Base-by-base conservation (phyloP, 2,888 invertebrate species). In the Drosophila eohydei region DNA sequence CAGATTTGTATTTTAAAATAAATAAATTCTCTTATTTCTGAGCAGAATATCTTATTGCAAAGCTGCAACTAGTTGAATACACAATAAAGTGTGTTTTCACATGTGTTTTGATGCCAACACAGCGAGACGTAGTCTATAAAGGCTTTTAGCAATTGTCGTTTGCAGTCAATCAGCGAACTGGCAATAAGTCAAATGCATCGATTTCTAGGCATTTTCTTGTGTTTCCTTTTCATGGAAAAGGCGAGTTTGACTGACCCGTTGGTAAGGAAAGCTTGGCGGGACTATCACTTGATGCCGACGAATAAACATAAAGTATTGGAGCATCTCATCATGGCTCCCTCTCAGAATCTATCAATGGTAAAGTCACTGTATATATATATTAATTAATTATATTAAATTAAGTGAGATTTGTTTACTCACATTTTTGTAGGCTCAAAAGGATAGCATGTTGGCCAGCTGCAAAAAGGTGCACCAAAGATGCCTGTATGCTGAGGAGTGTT, bases 301-400 rank as follows among this genome's bases (percentile, higher is more conserved):
- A 44, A 57, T 6, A 44, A 36, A 4, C 1, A 4, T 4, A 38
- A 14, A 1, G 7, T 8, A 8, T 16, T 58, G 7, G 1, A 38
- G 32, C n/a, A 2, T 11, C 7, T 46, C 6, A n/a, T 58, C 8
- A 58, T 58, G 38, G 28, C 0, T 2, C 57, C 46, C 7, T 38
- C 46, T n/a, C 5, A 3, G 4, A 64, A 51, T 11, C 30, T 64
- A 4, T 21, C 65, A 9, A 0, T 5, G 64, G 64, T 64, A 38
- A 40, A 11, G 12, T 2, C 2, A 2, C 26, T 14, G n/a, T n/a
- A 26, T 36, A 36, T 16, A 28, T 28, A 46, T 7, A n/a, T n/a
- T 38, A 36, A 9, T n/a, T n/a, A 2, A 3, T 7, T 26, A 28
- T 38, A 36, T n/a, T n/a, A 26, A 2, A 3, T 5, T 32, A 2